phyloP scores from a whole-genome alignment of 2,797 vertebrate species.

The Babyrousa celebensis region DNA sequence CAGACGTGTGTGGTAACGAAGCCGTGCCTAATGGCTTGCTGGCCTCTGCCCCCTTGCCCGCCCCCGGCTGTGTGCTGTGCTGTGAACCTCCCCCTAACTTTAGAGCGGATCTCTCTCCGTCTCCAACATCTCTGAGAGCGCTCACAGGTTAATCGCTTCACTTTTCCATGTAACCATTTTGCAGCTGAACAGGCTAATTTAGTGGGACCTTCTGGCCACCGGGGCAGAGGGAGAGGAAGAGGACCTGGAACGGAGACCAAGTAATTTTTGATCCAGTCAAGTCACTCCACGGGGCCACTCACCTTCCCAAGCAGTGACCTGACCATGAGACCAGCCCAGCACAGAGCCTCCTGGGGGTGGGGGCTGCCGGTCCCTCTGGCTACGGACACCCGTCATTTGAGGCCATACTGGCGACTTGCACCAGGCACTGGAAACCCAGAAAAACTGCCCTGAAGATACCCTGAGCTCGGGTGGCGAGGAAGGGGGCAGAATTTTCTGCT shows the following conservation, averaged over 20 bases:
- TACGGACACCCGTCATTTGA: rapidly evolving
- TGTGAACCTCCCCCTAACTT: too few relatives aligned
- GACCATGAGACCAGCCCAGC: background rate
- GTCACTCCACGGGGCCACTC: rapidly evolving
- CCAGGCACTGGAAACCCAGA: rapidly evolving
- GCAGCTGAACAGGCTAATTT: background rate
- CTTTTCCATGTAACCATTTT: background rate
- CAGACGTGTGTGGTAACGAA: rapidly evolving
- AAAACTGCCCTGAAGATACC: background rate
- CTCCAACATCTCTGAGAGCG: background rate
- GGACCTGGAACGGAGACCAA: background rate
- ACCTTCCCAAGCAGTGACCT: background rate
- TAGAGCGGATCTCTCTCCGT: background rate
- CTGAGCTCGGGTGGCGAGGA: background rate
- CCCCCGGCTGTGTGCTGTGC: rapidly evolving
- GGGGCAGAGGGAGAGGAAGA: background rate
- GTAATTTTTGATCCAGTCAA: background rate
- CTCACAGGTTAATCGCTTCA: too few relatives aligned
- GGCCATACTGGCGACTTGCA: rapidly evolving
- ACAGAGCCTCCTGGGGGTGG: rapidly evolving
- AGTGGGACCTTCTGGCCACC: too few relatives aligned
- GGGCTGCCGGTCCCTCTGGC: background rate
- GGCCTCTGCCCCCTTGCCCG: rapidly evolving
- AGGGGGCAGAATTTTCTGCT: background rate
- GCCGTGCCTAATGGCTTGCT: rapidly evolving